These are phyloP conservation scores for Aplysina aerophoba DNA, from an alignment of 37 sponge, comb jelly and placozoan species.

Conservation along the genomic window DNA sequence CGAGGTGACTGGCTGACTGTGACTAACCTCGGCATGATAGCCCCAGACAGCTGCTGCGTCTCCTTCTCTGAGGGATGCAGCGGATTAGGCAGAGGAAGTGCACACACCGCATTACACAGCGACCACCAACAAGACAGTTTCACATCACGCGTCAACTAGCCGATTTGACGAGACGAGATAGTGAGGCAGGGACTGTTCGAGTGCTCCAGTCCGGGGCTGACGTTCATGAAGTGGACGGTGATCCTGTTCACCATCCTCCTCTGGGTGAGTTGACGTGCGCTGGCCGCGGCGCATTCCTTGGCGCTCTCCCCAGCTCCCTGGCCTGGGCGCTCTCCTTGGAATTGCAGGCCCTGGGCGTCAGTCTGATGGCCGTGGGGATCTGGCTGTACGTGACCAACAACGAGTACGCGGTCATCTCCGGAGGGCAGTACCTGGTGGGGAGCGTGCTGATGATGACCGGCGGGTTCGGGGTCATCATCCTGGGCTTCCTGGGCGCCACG, in stretches of 20 bases:
- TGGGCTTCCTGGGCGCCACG: constrained; percentile 58
- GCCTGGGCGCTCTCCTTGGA: no score
- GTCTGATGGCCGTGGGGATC: constrained; percentile 43
- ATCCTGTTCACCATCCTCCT: constrained; percentile 56
- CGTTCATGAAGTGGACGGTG: constrained; percentile 47
- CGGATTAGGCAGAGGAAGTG: not conserved
- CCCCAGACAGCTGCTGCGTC: no score
- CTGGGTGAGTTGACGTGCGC: constrained; percentile 53
- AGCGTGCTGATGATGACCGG: constrained; percentile 42
- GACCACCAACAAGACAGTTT: no score
- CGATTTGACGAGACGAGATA: no score
- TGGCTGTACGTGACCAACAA: constrained; percentile 60
- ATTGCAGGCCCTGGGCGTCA: constrained; percentile 51
- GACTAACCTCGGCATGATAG: no score
- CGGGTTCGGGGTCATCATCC: constrained; percentile 59
- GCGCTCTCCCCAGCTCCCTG: no score
- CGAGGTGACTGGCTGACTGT: no score
- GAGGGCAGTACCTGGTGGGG: constrained; percentile 39
- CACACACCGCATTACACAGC: no score
- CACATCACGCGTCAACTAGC: no score
- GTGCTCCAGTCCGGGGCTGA: not conserved
- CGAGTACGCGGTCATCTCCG: constrained; percentile 53
- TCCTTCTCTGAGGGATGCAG: no score
- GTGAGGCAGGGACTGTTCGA: no score
- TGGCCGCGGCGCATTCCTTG: no score